A percentile compares a stretch with the other conserved stretches of the same genome.
These are phyloP conservation scores for Drosophila pegasa DNA, from an alignment of 2,888 invertebrate genomes.

Conservation along the genomic window DNA sequence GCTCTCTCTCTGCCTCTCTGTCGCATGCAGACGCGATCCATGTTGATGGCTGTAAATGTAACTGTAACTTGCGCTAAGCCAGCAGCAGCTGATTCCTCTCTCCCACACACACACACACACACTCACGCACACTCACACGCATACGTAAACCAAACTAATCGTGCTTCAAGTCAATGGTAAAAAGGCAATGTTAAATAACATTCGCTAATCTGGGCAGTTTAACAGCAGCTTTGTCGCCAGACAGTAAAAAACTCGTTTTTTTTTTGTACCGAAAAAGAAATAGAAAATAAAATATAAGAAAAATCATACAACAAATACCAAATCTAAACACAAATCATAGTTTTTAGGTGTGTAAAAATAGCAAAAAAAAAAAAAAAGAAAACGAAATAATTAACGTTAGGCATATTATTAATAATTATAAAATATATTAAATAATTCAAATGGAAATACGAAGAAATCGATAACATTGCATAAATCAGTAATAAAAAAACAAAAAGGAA, in stretches of 20 bases:
- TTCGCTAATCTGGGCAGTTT: constrained; percentile 23
- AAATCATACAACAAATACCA: constrained; percentile 28
- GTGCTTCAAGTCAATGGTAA: constrained; percentile 38
- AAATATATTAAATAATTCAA: constrained; percentile 21
- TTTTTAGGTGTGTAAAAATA: constrained; percentile 60
- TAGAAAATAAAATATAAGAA: constrained; percentile 14
- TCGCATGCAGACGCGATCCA: background rate
- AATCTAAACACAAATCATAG: constrained; percentile 61
- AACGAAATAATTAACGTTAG: constrained; percentile 37
- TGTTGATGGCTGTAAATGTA: background rate
- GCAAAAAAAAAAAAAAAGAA: constrained; percentile 35
- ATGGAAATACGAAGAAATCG: constrained; percentile 25
- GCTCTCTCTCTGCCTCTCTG: background rate
- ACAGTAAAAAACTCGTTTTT: constrained; percentile 24
- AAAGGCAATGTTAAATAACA: constrained; percentile 49
- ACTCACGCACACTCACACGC: constrained; percentile 18
- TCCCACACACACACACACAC: constrained; percentile 9
- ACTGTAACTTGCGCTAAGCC: background rate
- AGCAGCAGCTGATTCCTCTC: background rate
- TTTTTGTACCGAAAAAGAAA: constrained; percentile 33
- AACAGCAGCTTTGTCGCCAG: constrained; percentile 19
- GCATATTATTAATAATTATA: constrained; percentile 25
- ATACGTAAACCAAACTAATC: constrained; percentile 37
- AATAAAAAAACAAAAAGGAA: constrained; percentile 29
- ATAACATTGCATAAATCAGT: constrained; percentile 37